Evolutionary conservation across 2,888 invertebrate species (phyloP).

Genomic region (Oscheius myriophilus): DNA sequence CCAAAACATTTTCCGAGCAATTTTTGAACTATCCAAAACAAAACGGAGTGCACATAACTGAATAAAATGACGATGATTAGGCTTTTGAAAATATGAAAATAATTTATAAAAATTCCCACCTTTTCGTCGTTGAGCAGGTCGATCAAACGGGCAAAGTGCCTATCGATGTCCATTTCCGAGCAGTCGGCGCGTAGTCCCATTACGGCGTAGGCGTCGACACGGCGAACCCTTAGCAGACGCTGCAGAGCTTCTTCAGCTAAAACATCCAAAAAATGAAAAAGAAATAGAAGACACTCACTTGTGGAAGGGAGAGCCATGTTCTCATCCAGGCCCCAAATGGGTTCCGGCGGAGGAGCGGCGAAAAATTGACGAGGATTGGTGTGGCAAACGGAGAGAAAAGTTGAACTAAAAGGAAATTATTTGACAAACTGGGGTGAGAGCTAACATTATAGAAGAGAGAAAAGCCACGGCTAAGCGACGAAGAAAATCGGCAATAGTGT

Average conservation of each 20-base stretch:
- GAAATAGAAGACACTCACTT: conserved; percentile 9
- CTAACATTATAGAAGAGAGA: not conserved
- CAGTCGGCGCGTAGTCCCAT: conserved; percentile 87
- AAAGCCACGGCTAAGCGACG: not conserved
- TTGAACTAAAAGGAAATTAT: not conserved
- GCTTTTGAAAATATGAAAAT: no score
- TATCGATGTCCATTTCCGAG: conserved; percentile 85
- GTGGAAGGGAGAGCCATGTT: conserved; percentile 25
- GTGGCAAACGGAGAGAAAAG: not conserved
- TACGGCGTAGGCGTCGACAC: conserved; percentile 91
- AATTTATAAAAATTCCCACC: no score
- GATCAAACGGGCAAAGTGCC: not conserved
- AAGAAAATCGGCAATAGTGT: not conserved
- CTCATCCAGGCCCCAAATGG: conserved; percentile 17
- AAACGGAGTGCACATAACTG: no score
- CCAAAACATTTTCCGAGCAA: no score
- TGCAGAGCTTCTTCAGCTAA: conserved; percentile 90
- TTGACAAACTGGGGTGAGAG: not conserved
- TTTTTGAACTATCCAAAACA: no score
- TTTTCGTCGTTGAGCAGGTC: conserved; percentile 16
- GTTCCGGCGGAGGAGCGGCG: conserved; percentile 4
- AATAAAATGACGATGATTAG: no score
- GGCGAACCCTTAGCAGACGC: conserved; percentile 80
- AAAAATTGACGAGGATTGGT: conserved; percentile 12
- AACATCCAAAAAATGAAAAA: conserved; percentile 7